Evolutionary conservation across 2,888 invertebrate genomes (phyloP).

Genomic region (Encarsia formosa): DNA sequence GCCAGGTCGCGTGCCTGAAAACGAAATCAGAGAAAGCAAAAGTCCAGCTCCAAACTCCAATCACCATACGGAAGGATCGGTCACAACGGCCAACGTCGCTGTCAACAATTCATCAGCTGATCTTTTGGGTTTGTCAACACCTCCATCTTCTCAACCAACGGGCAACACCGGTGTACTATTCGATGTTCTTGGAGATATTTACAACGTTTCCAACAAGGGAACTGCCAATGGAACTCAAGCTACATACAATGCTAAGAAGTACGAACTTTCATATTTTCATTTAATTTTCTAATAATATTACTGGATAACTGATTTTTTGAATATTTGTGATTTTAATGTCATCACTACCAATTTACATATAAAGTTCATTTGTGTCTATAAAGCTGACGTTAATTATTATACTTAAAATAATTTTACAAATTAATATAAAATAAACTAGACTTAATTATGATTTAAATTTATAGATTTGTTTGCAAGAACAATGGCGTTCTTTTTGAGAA

Average conservation of each 20-base stretch:
- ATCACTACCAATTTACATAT: too few relatives aligned
- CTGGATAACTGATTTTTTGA: too few relatives aligned
- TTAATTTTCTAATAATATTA: background rate
- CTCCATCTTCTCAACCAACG: constrained; percentile 68
- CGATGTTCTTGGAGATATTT: constrained; percentile 89
- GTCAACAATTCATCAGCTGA: constrained; percentile 66
- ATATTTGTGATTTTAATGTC: too few relatives aligned
- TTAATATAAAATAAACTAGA: background rate
- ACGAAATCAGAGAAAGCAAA: constrained; percentile 77
- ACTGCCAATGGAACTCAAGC: constrained; percentile 59
- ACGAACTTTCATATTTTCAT: constrained; percentile 31
- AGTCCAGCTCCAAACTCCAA: constrained; percentile 62
- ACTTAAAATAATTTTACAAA: background rate
- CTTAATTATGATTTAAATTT: background rate
- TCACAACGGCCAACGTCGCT: constrained; percentile 45
- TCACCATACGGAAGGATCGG: constrained; percentile 51
- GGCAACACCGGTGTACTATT: constrained; percentile 76
- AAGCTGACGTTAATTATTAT: too few relatives aligned
- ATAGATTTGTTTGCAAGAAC: constrained; percentile 87
- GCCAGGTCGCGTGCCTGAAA: constrained; percentile 89
- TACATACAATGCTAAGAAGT: constrained; percentile 85
- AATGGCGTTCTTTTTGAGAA: constrained; percentile 98
- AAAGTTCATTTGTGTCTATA: too few relatives aligned
- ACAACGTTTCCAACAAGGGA: constrained; percentile 62
- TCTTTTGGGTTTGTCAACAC: constrained; percentile 82